A percentile compares a stretch with the other conserved stretches of the same genome.
These are phyloP conservation scores for Mythimna albipuncta DNA, from an alignment of 2,888 invertebrate species.

Conservation along the genomic window DNA sequence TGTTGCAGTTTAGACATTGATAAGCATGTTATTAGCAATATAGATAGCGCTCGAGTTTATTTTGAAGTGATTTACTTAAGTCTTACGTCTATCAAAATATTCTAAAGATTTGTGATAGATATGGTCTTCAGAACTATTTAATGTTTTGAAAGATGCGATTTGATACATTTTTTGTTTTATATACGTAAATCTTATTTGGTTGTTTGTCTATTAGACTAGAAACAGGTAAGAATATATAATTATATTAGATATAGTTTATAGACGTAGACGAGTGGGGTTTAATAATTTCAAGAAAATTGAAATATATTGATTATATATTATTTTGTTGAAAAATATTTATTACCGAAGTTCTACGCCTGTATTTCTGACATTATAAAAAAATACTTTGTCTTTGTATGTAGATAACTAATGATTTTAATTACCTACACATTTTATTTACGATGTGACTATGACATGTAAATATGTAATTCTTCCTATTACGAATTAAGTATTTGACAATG, in stretches of 20 bases:
- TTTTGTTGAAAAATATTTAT: conserved; percentile 20
- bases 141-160: conserved; percentile 19
- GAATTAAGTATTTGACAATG: conserved; percentile 69
- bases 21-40: conserved; percentile 28
- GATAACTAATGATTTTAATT: conserved; percentile 22
- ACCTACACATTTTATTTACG: conserved; percentile 43
- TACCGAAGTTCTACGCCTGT: conserved; percentile 20
- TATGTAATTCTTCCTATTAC: conserved; percentile 69
- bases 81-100: conserved; percentile 3
- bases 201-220: conserved; percentile 21
- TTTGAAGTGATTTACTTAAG: conserved; percentile 17
- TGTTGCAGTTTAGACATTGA: conserved; percentile 29
- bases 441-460: conserved; percentile 73
- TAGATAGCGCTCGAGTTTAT: conserved; percentile 8
- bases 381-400: conserved; percentile 8
- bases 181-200: conserved; percentile 35
- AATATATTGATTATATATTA: conserved; percentile 11
- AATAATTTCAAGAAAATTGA: conserved; percentile 13
- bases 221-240: not conserved
- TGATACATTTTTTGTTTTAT: conserved; percentile 13
- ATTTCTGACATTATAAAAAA: conserved; percentile 1
- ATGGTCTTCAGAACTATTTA: not conserved
- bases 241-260: conserved; percentile 13
- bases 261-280: conserved; percentile 1
- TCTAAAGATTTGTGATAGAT: conserved; percentile 17